These are phyloP conservation scores for Anseranas semipalmata DNA, from an alignment of 2,113 vertebrate genomes.

Conservation along the genomic window DNA sequence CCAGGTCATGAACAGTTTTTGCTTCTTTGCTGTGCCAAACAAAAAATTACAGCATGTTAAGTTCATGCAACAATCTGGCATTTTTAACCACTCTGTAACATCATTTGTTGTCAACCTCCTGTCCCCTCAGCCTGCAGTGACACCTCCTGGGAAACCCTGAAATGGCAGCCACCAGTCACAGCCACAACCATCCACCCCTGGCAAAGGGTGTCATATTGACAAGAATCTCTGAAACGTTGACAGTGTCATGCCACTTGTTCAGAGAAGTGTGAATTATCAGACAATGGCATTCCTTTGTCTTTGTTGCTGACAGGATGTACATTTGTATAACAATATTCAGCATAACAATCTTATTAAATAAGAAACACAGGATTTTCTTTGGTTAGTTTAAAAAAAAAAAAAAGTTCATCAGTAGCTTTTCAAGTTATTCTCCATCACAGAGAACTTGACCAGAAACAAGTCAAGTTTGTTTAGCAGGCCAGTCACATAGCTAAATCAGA, in stretches of 20 bases:
- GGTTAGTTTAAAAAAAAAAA: neutral
- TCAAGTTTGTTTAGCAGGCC: constrained; percentile 11
- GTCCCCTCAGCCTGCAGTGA: neutral
- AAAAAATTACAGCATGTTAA: neutral
- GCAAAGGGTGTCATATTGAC: neutral
- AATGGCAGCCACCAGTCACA: neutral
- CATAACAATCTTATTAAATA: neutral
- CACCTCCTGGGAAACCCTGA: constrained; percentile 51
- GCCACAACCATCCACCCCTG: accelerated
- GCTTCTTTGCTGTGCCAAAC: constrained; percentile 59
- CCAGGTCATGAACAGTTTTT: constrained; percentile 72
- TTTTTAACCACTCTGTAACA: neutral
- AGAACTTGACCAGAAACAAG: constrained; percentile 30
- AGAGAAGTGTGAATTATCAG: neutral
- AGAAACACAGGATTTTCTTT: neutral
- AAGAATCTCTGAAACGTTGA: neutral
- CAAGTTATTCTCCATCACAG: neutral
- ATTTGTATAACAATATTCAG: neutral
- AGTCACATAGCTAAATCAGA: neutral
- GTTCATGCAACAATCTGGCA: neutral
- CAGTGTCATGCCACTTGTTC: neutral
- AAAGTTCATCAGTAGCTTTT: constrained; percentile 11
- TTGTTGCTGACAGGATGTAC: neutral
- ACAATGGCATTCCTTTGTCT: neutral
- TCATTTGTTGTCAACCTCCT: neutral